phyloP scores from a whole-genome alignment of 1,140 invertebrate species.

The Apis florea region DNA sequence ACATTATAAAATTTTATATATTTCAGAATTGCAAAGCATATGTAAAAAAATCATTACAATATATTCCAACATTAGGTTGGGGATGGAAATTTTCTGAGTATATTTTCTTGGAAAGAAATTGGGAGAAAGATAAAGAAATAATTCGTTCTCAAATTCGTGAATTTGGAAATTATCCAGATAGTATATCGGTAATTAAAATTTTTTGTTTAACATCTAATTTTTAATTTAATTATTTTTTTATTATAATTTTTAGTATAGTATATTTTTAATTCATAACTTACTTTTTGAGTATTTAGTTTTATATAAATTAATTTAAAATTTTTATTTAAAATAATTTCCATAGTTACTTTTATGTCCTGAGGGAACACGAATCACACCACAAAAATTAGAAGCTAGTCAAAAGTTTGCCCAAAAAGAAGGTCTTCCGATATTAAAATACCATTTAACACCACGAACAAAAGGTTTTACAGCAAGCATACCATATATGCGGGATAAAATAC shows the following conservation, averaged over 20 bases:
- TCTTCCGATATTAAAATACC: slow-evolving; percentile 92
- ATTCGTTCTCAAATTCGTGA: slow-evolving; percentile 90
- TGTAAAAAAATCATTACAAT: slow-evolving; percentile 95
- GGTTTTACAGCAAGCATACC: slow-evolving; percentile 92
- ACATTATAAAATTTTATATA: slow-evolving; percentile 23
- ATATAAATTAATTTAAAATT: slow-evolving; percentile 27
- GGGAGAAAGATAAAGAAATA: slow-evolving; percentile 92
- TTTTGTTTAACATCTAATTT: not conserved
- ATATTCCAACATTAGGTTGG: slow-evolving; percentile 97
- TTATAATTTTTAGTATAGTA: not conserved
- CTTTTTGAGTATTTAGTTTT: not conserved
- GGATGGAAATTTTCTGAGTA: slow-evolving; percentile 96
- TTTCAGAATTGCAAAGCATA: slow-evolving; percentile 96
- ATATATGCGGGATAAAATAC: slow-evolving; percentile 87
- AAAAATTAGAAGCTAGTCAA: slow-evolving; percentile 93
- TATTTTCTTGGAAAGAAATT: slow-evolving; percentile 95
- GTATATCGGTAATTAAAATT: slow-evolving; percentile 87
- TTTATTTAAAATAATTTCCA: slow-evolving; percentile 19
- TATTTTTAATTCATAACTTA: not conserved
- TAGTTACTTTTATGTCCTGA: slow-evolving; percentile 95
- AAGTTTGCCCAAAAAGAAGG: slow-evolving; percentile 94
- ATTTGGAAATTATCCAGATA: slow-evolving; percentile 92
- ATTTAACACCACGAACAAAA: slow-evolving; percentile 94
- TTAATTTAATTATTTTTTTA: slow-evolving; percentile 9
- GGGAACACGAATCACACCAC: slow-evolving; percentile 94